Conservation (phyloP, 2,113 vertebrate genomes). For the Siniperca chuatsi region DNA sequence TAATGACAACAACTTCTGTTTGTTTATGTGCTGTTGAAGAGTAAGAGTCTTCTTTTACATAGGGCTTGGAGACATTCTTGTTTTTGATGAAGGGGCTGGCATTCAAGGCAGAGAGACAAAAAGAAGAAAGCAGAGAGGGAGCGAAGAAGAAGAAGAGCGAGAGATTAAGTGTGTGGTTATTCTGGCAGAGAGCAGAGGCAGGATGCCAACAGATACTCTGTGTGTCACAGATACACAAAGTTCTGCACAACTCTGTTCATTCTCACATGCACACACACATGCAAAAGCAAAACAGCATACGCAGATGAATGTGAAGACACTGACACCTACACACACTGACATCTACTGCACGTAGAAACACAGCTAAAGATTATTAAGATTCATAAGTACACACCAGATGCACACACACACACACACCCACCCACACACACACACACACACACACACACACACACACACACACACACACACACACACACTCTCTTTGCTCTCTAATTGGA, state of each 20-base stretch:
- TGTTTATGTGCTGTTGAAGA: conserved; percentile 29
- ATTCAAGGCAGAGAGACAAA: conserved; percentile 37
- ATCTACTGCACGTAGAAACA: background rate
- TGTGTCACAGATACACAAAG: conserved; percentile 49
- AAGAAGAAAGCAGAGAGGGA: conserved; percentile 19
- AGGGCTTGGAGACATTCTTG: conserved; percentile 42
- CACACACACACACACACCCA: conserved; percentile 34
- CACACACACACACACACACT: conserved; percentile 22
- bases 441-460: conserved; percentile 27
- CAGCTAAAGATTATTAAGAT: background rate
- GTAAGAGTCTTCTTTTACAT: conserved; percentile 51
- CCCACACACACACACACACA: conserved; percentile 24
- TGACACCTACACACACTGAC: background rate
- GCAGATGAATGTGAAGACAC: background rate
- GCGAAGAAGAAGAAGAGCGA: conserved; percentile 47
- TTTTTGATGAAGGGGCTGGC: conserved; percentile 72
- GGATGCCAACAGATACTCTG: conserved; percentile 72
- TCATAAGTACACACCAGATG: background rate
- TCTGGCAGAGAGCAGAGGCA: conserved; percentile 62
- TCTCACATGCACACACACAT: background rate
- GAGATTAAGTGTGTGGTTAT: conserved; percentile 68
- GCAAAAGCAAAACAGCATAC: background rate
- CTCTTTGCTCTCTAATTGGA: conserved; percentile 37
- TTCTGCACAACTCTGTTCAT: background rate
- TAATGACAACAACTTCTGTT: conserved; percentile 37